Evolutionary conservation across 2,113 vertebrate species (phyloP), one percentile per base, ranked within the genome.

Genomic region (Chauna torquata): DNA sequence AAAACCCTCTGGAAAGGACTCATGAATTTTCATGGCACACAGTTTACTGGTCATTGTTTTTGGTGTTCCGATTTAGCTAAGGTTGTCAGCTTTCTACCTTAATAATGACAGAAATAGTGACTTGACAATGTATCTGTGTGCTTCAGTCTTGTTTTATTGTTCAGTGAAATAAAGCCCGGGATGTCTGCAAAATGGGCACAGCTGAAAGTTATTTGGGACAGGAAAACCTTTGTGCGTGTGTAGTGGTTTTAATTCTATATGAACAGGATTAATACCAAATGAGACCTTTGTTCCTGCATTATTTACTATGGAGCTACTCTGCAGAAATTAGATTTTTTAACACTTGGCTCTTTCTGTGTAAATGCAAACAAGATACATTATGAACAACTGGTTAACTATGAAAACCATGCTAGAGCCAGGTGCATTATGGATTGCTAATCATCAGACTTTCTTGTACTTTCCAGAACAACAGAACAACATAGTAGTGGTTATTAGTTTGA

Each of bases 11-110:
- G 81, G 88, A 86, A 84, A 90, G 72, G 65, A 49, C 58, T 71
- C 61, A 55, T 88, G 91, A 85, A 95, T 96, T 96, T 94, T 96
- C 77, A 77, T 66, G 85, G 52, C 55, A 42, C 82, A 80, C 65
- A 45, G 57, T 89, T 92, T 94, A 93, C 90, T 81, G 70, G 78
- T 93, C 82, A 50, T 93, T 93, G 97, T 82, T 90, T 95, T 92
- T 87, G 94, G 81, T 88, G 85, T 82, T 94, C 89, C 62, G 81
- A 77, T 81, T 90, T 91, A 75, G 87, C 70, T 71, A 55, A 44
- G 59, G 75, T 62, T 71, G 70, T 82, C 72, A 68, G 36, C 78
- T 93, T 82, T 82, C 94, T 80, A 25, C 88, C 84, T 96, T 92
- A 93, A 85, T 90, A 90, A 95, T 50, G 83, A 55, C 79, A 80